Conservation (phyloP, 2,888 invertebrate genomes). For the Parascotia fuliginaria region DNA sequence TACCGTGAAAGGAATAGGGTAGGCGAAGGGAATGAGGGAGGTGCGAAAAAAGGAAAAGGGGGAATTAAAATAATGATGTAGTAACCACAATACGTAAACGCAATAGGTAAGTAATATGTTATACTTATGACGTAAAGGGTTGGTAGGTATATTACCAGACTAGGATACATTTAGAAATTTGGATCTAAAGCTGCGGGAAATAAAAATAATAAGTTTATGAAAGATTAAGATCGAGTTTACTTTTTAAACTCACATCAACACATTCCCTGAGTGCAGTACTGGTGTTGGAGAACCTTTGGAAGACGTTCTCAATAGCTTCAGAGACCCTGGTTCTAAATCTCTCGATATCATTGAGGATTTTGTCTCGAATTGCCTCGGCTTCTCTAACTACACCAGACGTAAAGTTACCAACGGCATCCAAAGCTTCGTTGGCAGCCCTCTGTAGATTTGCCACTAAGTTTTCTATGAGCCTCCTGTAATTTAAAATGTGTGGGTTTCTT, state of each 20-base stretch:
- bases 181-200: too few species aligned
- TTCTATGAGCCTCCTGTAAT: constrained; percentile 58
- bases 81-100: too few species aligned
- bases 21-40: too few species aligned
- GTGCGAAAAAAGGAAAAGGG: too few species aligned
- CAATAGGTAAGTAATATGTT: too few species aligned
- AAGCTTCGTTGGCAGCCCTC: constrained; percentile 60
- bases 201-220: too few species aligned
- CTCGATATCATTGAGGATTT: constrained; percentile 52
- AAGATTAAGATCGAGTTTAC: background rate
- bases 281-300: constrained; percentile 56
- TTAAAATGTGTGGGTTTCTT: too few species aligned
- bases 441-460: constrained; percentile 58
- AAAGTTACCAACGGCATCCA: constrained; percentile 56
- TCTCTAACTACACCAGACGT: constrained; percentile 58
- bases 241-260: constrained; percentile 58
- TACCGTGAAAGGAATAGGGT: too few species aligned
- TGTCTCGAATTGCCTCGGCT: constrained; percentile 47
- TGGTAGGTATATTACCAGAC: too few species aligned
- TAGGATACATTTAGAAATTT: too few species aligned
- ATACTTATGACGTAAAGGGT: too few species aligned
- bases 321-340: constrained; percentile 55
- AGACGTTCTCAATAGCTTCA: constrained; percentile 53
- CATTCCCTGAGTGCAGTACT: constrained; percentile 58
- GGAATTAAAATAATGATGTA: too few species aligned